These are phyloP conservation scores for Parthenolecanium corni DNA, from an alignment of 2,888 invertebrate genomes.

Conservation along the genomic window DNA sequence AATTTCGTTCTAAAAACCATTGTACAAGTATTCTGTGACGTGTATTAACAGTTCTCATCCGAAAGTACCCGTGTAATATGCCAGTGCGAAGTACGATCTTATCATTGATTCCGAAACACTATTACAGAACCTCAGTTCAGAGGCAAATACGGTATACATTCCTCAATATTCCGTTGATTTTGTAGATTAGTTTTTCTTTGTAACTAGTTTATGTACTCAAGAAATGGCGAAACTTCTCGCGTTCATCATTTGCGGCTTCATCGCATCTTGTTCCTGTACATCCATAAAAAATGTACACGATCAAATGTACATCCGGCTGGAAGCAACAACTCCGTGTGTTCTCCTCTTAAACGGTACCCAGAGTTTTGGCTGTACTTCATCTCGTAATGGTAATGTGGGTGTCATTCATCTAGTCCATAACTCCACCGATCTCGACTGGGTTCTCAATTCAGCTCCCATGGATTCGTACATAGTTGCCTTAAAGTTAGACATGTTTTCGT, in stretches of 20 bases:
- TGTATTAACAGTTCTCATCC: too few species aligned
- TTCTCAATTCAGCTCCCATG: conserved; percentile 58
- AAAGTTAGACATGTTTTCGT: conserved; percentile 51
- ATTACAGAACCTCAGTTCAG: too few species aligned
- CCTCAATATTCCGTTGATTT: too few species aligned
- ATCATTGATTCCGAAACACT: too few species aligned
- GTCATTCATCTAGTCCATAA: conserved; percentile 62
- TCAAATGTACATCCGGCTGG: conserved; percentile 65
- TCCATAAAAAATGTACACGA: conserved; percentile 46
- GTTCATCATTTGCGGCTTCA: too few species aligned
- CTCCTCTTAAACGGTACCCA: conserved; percentile 86
- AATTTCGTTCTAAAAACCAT: too few species aligned
- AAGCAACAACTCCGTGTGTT: conserved; percentile 68
- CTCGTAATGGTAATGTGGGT: conserved; percentile 68
- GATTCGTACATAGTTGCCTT: conserved; percentile 70
- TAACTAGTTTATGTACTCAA: too few species aligned
- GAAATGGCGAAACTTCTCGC: too few species aligned
- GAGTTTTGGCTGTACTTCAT: conserved; percentile 83
- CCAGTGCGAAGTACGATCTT: too few species aligned
- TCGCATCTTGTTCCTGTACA: too few species aligned
- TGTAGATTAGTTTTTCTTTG: not conserved
- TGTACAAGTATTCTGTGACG: too few species aligned
- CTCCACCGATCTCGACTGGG: conserved; percentile 57
- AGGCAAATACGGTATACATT: conserved; percentile 20
- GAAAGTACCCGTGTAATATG: too few species aligned